Conservation (phyloP, 2,888 invertebrate genomes). For the Meghimatium bilineatum region DNA sequence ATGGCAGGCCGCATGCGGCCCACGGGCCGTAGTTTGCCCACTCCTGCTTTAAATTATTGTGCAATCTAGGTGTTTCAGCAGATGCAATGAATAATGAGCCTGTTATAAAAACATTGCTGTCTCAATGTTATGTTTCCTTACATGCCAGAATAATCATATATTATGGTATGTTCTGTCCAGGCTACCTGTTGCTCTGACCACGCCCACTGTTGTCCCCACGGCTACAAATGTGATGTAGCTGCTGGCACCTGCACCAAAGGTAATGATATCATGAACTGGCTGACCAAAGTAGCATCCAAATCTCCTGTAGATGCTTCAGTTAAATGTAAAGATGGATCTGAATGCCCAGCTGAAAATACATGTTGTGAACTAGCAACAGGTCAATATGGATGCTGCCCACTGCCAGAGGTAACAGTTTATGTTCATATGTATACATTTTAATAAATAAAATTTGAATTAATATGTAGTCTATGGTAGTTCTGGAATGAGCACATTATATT, state of each 20-base stretch:
- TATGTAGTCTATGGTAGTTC: slow-evolving; percentile 4
- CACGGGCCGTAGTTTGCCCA: no score
- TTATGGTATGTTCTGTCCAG: slow-evolving; percentile 45
- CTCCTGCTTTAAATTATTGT: no score
- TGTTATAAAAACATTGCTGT: no score
- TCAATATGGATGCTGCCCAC: slow-evolving; percentile 72
- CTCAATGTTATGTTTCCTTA: no score
- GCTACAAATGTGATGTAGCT: slow-evolving; percentile 62
- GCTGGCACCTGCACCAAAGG: slow-evolving; percentile 58
- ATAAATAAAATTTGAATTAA: no score
- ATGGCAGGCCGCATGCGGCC: no score
- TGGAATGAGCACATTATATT: slow-evolving; percentile 72
- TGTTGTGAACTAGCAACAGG: slow-evolving; percentile 66
- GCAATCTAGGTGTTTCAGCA: no score
- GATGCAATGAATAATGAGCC: no score
- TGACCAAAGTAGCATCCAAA: slow-evolving; percentile 21
- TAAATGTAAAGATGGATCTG: slow-evolving; percentile 31
- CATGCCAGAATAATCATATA: no score
- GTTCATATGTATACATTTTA: no score
- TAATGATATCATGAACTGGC: slow-evolving; percentile 8
- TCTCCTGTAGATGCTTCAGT: neutral
- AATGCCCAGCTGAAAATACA: slow-evolving; percentile 66
- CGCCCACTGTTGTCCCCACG: slow-evolving; percentile 72
- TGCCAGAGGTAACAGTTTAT: slow-evolving; percentile 57
- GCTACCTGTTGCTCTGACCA: slow-evolving; percentile 73